Evolutionary conservation across 2,888 invertebrate species (phyloP).

Genomic region (Barypeithes pellucidus): DNA sequence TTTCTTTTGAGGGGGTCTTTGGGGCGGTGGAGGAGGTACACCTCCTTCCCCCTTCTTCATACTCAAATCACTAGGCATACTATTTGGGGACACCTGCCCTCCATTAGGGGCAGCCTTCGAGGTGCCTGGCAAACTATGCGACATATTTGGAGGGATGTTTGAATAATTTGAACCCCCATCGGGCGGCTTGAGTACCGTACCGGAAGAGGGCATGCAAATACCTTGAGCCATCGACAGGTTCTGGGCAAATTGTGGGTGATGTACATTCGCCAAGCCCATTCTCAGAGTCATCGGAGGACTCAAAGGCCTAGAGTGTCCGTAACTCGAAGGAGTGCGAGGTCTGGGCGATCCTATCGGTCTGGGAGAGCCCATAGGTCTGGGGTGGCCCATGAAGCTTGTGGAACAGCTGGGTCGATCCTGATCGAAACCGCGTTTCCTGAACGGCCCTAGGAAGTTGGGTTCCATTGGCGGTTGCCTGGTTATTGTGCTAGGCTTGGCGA

Average conservation of each 20-base stretch:
- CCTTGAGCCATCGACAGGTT: constrained; percentile 59
- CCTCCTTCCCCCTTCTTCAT: constrained; percentile 67
- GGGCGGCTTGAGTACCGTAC: constrained; percentile 67
- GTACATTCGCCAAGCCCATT: constrained; percentile 52
- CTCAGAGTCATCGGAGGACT: constrained; percentile 65
- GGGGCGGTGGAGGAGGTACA: constrained; percentile 29
- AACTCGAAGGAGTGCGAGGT: constrained; percentile 56
- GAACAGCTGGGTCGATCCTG: constrained; percentile 68
- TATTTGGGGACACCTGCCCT: constrained; percentile 52
- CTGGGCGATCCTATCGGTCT: constrained; percentile 56
- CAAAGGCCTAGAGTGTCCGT: constrained; percentile 65
- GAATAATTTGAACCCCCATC: constrained; percentile 51
- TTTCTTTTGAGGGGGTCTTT: constrained; percentile 75
- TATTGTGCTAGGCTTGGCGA: constrained; percentile 69
- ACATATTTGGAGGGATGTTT: constrained; percentile 21
- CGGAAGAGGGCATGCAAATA: constrained; percentile 59
- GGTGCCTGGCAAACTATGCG: constrained; percentile 47
- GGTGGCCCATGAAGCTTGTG: constrained; percentile 30
- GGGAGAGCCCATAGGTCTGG: constrained; percentile 54
- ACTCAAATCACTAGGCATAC: constrained; percentile 68
- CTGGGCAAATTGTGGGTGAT: constrained; percentile 59
- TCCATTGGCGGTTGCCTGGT: constrained; percentile 72
- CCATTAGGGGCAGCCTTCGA: constrained; percentile 41
- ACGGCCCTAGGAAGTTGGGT: constrained; percentile 72
- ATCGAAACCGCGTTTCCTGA: constrained; percentile 75